These are phyloP conservation scores for Piezodorus guildinii DNA, from an alignment of 1,140 invertebrate genomes.

Conservation along the genomic window DNA sequence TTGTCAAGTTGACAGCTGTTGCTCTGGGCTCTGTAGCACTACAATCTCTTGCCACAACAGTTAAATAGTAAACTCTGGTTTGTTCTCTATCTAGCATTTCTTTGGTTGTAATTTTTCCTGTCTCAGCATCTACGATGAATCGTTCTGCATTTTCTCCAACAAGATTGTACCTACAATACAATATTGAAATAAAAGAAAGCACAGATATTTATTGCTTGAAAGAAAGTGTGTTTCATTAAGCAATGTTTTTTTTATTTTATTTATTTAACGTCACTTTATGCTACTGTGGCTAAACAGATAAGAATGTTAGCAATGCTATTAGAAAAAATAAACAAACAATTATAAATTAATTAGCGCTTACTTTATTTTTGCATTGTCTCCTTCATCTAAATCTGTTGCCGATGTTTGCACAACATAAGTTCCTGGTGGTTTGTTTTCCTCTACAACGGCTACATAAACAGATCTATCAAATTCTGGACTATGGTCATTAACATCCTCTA, in stretches of 20 bases:
- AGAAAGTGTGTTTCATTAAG: too few relatives aligned
- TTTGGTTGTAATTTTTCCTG: conserved; percentile 61
- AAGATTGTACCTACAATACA: conserved; percentile 50
- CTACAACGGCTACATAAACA: conserved; percentile 59
- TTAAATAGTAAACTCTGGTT: conserved; percentile 60
- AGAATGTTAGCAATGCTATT: too few relatives aligned
- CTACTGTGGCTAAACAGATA: too few relatives aligned
- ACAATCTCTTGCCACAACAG: conserved; percentile 74
- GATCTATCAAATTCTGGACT: conserved; percentile 69
- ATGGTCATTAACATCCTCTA: conserved; percentile 90
- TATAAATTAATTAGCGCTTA: conserved; percentile 30
- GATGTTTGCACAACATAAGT: conserved; percentile 57
- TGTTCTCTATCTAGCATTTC: conserved; percentile 67
- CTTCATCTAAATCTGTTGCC: conserved; percentile 69
- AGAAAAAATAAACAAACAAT: conserved; percentile 11
- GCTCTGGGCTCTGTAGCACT: conserved; percentile 68
- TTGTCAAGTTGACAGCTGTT: conserved; percentile 66
- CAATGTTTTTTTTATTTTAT: too few relatives aligned
- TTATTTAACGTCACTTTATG: too few relatives aligned
- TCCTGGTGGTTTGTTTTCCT: conserved; percentile 62
- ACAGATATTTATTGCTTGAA: not conserved
- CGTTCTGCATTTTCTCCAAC: conserved; percentile 64
- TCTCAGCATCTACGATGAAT: conserved; percentile 60
- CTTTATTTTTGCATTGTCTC: conserved; percentile 72
- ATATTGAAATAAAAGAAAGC: not conserved